Evolutionary conservation across 2,113 vertebrate genomes (phyloP).

Genomic region (Festucalex cinctus): DNA sequence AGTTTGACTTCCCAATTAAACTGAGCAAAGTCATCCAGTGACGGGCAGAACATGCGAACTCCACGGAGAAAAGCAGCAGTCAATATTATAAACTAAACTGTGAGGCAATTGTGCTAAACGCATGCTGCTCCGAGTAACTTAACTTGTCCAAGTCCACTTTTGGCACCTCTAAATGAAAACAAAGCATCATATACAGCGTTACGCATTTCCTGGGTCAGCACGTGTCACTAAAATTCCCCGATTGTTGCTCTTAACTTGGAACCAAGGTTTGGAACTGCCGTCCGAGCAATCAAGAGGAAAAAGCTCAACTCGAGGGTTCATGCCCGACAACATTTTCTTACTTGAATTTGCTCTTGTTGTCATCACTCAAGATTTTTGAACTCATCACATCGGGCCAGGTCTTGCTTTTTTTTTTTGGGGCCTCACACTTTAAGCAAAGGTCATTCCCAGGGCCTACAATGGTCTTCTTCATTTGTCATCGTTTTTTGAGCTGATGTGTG

Average conservation of each 20-base stretch:
- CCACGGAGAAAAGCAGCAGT: too few species aligned
- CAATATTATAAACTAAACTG: too few species aligned
- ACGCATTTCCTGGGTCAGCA: neutral
- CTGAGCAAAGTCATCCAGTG: too few species aligned
- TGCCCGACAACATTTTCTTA: neutral
- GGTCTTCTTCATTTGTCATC: too few species aligned
- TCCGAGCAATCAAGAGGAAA: conserved; percentile 3
- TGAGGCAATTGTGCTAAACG: too few species aligned
- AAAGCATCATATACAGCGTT: neutral
- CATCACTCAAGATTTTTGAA: conserved; percentile 1
- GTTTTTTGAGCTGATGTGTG: neutral
- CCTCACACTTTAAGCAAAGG: too few species aligned
- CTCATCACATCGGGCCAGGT: neutral
- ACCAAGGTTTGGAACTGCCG: conserved; percentile 5
- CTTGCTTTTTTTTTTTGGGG: neutral
- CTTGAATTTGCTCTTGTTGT: conserved; percentile 1
- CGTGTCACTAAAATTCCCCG: conserved; percentile 17
- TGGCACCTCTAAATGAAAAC: neutral
- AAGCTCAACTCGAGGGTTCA: neutral
- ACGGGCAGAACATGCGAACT: too few species aligned
- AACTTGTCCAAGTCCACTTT: neutral
- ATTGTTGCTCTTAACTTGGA: neutral
- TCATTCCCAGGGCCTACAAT: too few species aligned
- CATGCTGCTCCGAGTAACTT: too few species aligned
- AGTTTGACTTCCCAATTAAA: too few species aligned